Percentiles rank a stretch among this genome's conserved stretches.
These are phyloP conservation scores for Carollia perspicillata DNA, from an alignment of 2,113 vertebrate species.

Conservation along the genomic window DNA sequence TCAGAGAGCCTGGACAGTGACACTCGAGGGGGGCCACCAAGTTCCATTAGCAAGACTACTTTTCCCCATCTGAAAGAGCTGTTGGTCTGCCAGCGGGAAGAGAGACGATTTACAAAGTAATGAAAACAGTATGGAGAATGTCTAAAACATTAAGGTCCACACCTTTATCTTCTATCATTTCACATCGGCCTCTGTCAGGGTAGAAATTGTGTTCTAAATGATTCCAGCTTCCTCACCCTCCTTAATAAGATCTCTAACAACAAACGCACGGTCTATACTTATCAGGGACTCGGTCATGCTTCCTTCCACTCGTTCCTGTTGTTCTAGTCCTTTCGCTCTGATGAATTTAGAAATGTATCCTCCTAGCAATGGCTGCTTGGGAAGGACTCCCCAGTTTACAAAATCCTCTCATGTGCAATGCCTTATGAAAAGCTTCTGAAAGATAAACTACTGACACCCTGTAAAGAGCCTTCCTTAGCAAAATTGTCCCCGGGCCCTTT, in stretches of 20 bases:
- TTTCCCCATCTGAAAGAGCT: background rate
- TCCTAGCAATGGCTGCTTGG: rapidly evolving
- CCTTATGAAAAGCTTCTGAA: background rate
- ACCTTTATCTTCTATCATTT: background rate
- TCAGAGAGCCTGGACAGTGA: rapidly evolving
- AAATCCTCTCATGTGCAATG: background rate
- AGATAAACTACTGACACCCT: background rate
- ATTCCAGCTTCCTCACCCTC: background rate
- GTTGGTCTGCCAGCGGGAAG: background rate
- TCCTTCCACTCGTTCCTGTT: background rate
- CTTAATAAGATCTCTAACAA: background rate
- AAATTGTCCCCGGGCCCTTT: background rate
- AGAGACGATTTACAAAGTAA: background rate
- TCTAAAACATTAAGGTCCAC: background rate
- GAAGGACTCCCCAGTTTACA: background rate
- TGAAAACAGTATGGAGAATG: background rate
- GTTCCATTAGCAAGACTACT: background rate
- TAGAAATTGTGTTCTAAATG: background rate
- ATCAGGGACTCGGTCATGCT: background rate
- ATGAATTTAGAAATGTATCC: background rate
- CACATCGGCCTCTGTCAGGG: background rate
- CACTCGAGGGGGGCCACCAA: rapidly evolving
- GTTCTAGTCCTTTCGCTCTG: background rate
- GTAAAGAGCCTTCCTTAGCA: background rate
- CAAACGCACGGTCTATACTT: background rate